phyloP scores from a whole-genome alignment of 2,888 invertebrate genomes.

The Sphecodes monilicornis region DNA sequence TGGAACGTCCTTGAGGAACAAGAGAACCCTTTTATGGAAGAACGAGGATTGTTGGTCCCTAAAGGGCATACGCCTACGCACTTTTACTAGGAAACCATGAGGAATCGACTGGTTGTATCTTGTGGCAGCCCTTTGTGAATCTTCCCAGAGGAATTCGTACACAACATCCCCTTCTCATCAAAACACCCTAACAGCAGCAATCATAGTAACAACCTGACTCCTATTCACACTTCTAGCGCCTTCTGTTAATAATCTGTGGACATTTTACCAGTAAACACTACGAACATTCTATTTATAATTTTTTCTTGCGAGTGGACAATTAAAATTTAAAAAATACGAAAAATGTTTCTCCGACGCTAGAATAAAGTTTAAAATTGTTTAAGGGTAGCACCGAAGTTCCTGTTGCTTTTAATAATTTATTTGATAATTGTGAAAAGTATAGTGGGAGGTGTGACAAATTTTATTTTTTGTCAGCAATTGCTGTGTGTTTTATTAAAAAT shows the following conservation, averaged over 20 bases:
- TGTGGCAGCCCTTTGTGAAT: slow-evolving; percentile 71
- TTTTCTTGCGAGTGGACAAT: too few species aligned
- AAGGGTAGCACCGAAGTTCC: too few species aligned
- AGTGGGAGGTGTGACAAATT: too few species aligned
- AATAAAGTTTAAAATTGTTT: too few species aligned
- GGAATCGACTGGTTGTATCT: slow-evolving; percentile 73
- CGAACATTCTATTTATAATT: background rate
- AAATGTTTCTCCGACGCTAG: too few species aligned
- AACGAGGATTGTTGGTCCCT: slow-evolving; percentile 75
- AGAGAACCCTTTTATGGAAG: slow-evolving; percentile 66
- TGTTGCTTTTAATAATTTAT: too few species aligned
- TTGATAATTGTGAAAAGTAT: too few species aligned
- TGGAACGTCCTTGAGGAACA: slow-evolving; percentile 56
- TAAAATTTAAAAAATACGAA: too few species aligned
- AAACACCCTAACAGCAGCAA: background rate
- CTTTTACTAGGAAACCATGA: slow-evolving; percentile 83
- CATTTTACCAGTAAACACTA: background rate
- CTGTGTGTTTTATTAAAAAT: too few species aligned
- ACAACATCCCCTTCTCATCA: background rate
- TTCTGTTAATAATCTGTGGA: background rate
- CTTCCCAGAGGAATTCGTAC: slow-evolving; percentile 55
- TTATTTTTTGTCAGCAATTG: too few species aligned
- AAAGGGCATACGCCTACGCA: slow-evolving; percentile 84
- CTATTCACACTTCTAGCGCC: background rate
- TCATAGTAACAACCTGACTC: background rate